Evolutionary conservation across 2,797 vertebrate species (phyloP).

Genomic region (Crocidura indochinensis): DNA sequence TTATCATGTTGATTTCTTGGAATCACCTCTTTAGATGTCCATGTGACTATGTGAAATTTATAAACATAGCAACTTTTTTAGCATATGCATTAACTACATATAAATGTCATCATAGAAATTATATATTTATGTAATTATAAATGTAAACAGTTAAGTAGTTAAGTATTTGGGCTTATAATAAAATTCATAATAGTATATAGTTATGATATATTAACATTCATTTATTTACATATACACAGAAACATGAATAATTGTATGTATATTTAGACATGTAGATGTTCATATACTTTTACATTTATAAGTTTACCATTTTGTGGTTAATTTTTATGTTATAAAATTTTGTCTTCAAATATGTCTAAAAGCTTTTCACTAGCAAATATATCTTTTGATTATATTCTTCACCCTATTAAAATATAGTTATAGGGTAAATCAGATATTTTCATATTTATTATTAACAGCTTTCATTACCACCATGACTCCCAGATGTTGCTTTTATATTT

Average conservation of each 20-base stretch:
- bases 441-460: background rate
- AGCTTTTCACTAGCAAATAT: background rate
- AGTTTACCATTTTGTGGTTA: no score
- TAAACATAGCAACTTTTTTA: background rate
- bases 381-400: background rate
- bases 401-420: background rate
- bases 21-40: no score
- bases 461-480: background rate
- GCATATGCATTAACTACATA: background rate
- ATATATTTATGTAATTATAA: background rate
- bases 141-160: background rate
- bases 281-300: background rate
- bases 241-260: background rate
- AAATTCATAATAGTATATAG: no score
- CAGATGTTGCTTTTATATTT: background rate
- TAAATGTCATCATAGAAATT: background rate
- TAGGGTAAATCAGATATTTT: constrained; percentile 7
- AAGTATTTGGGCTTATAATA: no score
- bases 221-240: no score
- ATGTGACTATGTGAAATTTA: no score
- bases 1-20: no score
- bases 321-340: no score
- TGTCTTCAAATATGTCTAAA: background rate
- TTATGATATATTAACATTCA: no score
- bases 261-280: background rate